Evolutionary conservation across 2,888 invertebrate genomes (phyloP).

Genomic region (Ditula angustiorana): DNA sequence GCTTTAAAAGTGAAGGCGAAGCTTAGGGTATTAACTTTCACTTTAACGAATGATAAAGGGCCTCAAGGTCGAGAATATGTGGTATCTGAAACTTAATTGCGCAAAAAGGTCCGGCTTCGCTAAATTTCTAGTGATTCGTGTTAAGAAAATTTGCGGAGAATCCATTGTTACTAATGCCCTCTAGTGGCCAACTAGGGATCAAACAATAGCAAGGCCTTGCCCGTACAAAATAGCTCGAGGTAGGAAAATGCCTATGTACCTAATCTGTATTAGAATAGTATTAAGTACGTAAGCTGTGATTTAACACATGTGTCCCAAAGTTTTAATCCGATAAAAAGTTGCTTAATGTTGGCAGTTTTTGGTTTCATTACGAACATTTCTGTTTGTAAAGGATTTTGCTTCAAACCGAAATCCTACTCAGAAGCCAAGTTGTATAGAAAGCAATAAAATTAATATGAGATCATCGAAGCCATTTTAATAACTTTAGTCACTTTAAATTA

Average conservation of each 20-base stretch:
- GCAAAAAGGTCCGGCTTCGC: slow-evolving; percentile 28
- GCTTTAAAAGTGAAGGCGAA: slow-evolving; percentile 61
- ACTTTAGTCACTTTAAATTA: slow-evolving; percentile 29
- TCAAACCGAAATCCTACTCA: background rate
- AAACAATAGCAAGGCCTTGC: too few species aligned
- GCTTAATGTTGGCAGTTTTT: background rate
- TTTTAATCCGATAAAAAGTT: background rate
- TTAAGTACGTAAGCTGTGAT: background rate
- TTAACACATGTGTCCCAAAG: background rate
- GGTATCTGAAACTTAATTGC: slow-evolving; percentile 52
- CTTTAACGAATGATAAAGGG: slow-evolving; percentile 73
- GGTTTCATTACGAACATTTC: background rate
- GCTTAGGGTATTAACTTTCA: slow-evolving; percentile 65
- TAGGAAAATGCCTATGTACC: too few species aligned
- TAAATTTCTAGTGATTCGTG: slow-evolving; percentile 43
- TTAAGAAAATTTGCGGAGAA: too few species aligned
- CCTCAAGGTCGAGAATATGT: slow-evolving; percentile 62
- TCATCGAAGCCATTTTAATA: slow-evolving; percentile 21
- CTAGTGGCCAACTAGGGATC: too few species aligned
- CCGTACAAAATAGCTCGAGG: too few species aligned
- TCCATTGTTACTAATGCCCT: too few species aligned
- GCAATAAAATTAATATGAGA: slow-evolving; percentile 16
- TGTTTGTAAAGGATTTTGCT: background rate
- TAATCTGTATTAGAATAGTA: too few species aligned
- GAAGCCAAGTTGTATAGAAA: slow-evolving; percentile 16